These are phyloP conservation scores for Leptinotarsa texana DNA, from an alignment of 1,140 invertebrate genomes.

Conservation along the genomic window DNA sequence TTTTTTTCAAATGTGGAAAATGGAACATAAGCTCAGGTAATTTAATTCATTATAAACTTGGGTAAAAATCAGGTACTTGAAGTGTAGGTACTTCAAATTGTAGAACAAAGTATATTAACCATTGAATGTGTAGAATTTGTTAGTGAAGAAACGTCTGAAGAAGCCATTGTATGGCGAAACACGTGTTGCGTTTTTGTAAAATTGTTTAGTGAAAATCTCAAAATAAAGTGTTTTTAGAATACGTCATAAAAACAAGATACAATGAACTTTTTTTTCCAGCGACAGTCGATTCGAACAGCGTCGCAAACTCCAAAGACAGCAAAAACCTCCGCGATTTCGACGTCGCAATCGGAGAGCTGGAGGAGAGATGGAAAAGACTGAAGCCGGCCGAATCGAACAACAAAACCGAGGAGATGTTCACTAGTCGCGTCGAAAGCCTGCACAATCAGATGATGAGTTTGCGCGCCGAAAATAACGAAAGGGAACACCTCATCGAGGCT, in stretches of 20 bases:
- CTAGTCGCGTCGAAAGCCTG: constrained; percentile 23
- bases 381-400: constrained; percentile 25
- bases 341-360: background rate
- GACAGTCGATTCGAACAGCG: background rate
- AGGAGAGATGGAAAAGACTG: constrained; percentile 1
- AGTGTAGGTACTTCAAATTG: no score
- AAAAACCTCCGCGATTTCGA: background rate
- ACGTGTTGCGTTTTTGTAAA: no score
- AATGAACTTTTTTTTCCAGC: background rate
- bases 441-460: constrained; percentile 48
- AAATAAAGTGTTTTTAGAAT: no score
- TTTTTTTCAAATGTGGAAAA: no score
- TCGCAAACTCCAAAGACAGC: background rate
- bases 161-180: no score
- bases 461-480: constrained; percentile 48
- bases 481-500: constrained; percentile 38
- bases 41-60: no score
- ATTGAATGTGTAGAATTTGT: no score
- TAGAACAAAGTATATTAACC: no score
- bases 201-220: no score
- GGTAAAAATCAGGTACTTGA: no score
- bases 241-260: background rate
- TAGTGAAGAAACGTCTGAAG: no score
- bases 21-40: no score
- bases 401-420: constrained; percentile 39